Conservation (phyloP, 2,797 vertebrate genomes). For the Chaenodraco wilsoni region DNA sequence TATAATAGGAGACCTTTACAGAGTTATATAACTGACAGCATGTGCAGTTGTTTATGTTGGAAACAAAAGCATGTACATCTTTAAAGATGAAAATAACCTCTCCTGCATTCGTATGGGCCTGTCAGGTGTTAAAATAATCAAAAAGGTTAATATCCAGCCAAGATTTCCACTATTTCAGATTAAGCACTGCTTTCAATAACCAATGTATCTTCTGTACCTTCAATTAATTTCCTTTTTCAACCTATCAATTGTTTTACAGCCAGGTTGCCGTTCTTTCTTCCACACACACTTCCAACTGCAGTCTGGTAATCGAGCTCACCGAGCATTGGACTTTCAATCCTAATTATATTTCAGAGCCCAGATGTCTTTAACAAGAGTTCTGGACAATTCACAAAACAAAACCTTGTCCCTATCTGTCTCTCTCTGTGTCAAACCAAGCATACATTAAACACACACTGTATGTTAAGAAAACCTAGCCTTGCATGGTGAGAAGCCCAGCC, state of each 20-base stretch:
- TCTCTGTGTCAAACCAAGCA: constrained; percentile 6
- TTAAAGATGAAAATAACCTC: constrained; percentile 3
- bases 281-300: not conserved
- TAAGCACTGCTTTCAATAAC: not conserved
- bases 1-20: not conserved
- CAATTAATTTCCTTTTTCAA: not conserved
- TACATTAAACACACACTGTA: constrained; percentile 16
- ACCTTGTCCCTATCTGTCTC: not conserved
- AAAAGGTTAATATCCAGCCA: not conserved
- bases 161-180: not conserved
- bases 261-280: not conserved
- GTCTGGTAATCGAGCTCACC: not conserved
- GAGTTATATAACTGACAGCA: constrained; percentile 13
- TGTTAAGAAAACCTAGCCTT: constrained; percentile 4
- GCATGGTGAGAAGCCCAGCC: constrained; percentile 18
- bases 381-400: not conserved
- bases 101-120: not conserved
- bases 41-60: not conserved
- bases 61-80: not conserved
- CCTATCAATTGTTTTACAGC: not conserved
- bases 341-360: not conserved
- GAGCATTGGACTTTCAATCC: not conserved
- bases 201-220: not conserved
- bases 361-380: not conserved
- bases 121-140: not conserved